These are phyloP conservation scores for Catharus fuscescens DNA, from an alignment of 2,113 vertebrate species.

Conservation along the genomic window DNA sequence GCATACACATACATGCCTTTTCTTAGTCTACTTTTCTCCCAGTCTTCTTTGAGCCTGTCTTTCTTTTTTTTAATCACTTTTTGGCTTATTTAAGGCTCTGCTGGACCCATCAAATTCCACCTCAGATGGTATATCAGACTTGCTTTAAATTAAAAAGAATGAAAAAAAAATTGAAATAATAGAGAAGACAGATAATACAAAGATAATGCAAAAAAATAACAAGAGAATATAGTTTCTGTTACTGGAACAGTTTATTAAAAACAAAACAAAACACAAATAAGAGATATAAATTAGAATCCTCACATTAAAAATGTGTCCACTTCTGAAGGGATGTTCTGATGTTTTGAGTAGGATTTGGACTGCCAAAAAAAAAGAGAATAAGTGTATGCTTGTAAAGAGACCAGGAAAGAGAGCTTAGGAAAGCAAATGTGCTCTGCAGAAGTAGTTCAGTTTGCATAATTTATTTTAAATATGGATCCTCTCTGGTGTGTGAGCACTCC, in stretches of 20 bases:
- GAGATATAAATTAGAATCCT: background rate
- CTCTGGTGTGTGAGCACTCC: background rate
- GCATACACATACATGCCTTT: background rate
- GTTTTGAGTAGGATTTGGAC: background rate
- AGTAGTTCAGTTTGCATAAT: conserved; percentile 38
- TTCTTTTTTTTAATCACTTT: background rate
- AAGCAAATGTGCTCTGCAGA: conserved; percentile 7
- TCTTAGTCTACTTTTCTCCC: background rate
- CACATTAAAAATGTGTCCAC: background rate
- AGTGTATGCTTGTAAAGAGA: background rate
- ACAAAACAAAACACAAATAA: background rate
- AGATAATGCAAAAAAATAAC: background rate
- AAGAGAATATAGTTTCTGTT: background rate
- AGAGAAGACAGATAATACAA: background rate
- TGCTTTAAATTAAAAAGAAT: background rate
- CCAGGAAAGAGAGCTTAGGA: background rate
- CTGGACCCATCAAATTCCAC: background rate
- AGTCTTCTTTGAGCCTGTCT: background rate
- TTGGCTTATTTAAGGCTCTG: background rate
- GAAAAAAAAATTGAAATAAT: background rate
- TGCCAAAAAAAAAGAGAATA: background rate
- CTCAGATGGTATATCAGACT: background rate
- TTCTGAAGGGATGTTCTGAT: background rate
- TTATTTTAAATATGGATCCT: conserved; percentile 34
- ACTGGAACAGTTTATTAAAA: background rate